phyloP scores from a whole-genome alignment of 2,888 invertebrate genomes.

The Scelioninae gen. 2 region DNA sequence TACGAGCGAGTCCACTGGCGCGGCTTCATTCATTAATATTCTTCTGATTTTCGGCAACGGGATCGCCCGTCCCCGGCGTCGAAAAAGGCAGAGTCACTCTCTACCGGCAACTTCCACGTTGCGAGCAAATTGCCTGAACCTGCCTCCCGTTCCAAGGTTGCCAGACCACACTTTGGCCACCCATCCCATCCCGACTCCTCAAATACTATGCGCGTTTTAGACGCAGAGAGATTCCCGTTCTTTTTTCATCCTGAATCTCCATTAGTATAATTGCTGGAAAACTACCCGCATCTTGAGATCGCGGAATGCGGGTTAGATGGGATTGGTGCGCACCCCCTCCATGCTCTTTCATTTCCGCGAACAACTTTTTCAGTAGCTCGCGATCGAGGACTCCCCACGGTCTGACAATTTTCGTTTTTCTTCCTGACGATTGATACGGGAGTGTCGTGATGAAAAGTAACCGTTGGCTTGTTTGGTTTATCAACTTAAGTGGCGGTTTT shows the following conservation, averaged over 20 bases:
- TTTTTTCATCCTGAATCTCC: conserved; percentile 67
- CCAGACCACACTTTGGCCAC: conserved; percentile 44
- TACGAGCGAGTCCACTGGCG: conserved; percentile 35
- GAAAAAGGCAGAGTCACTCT: conserved; percentile 59
- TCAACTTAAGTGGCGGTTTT: conserved; percentile 51
- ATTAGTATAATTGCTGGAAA: conserved; percentile 75
- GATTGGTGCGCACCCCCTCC: conserved; percentile 37
- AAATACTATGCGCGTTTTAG: conserved; percentile 68
- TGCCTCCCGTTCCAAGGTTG: conserved; percentile 7
- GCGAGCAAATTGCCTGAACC: conserved; percentile 52
- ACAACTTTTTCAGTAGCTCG: conserved; percentile 46
- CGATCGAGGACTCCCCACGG: conserved; percentile 51
- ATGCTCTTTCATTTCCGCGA: conserved; percentile 43
- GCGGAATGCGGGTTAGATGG: conserved; percentile 65
- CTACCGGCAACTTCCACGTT: conserved; percentile 60
- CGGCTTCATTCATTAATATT: conserved; percentile 71
- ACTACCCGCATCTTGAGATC: conserved; percentile 70
- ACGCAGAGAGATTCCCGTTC: conserved; percentile 57
- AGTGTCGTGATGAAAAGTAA: conserved; percentile 51
- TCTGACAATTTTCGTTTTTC: conserved; percentile 52
- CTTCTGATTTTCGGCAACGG: conserved; percentile 70
- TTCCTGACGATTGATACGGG: conserved; percentile 50
- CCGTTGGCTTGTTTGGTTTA: conserved; percentile 46
- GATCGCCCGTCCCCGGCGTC: conserved; percentile 58
- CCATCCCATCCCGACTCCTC: conserved; percentile 58